Percentiles rank a stretch among this genome's conserved stretches.
Evolutionary conservation across 2,797 vertebrate genomes (phyloP).

Genomic region (Oryzias sinensis): DNA sequence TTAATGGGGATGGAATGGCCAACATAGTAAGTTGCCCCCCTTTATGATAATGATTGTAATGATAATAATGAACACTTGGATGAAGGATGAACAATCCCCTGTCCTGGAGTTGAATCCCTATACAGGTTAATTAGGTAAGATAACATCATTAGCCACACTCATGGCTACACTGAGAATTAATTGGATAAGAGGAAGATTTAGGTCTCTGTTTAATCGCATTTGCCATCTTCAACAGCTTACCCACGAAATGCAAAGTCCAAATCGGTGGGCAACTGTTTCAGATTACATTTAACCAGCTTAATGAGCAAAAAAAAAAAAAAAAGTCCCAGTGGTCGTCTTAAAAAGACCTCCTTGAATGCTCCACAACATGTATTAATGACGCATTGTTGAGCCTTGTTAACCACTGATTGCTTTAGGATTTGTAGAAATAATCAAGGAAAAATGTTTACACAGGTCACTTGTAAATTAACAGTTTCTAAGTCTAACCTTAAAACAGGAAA

Average conservation of each 20-base stretch:
- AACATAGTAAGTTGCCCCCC: constrained; percentile 76
- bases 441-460: constrained; percentile 2
- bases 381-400: constrained; percentile 43
- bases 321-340: constrained; percentile 43
- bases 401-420: constrained; percentile 36
- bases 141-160: constrained; percentile 87
- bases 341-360: constrained; percentile 11
- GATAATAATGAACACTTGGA: constrained; percentile 82
- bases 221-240: constrained; percentile 75
- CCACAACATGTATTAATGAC: constrained; percentile 42
- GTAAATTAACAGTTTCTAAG: background rate
- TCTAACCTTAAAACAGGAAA: constrained; percentile 21
- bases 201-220: constrained; percentile 82
- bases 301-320: constrained; percentile 55
- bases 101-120: constrained; percentile 81
- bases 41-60: constrained; percentile 81
- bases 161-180: constrained; percentile 81
- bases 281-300: constrained; percentile 71
- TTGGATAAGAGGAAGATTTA: constrained; percentile 81
- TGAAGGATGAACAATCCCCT: constrained; percentile 80
- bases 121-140: constrained; percentile 88
- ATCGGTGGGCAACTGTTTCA: constrained; percentile 76
- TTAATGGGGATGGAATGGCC: constrained; percentile 76
- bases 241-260: constrained; percentile 63
- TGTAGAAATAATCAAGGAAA: constrained; percentile 18